A percentile compares a stretch with the other conserved stretches of the same genome.
phyloP scores from a whole-genome alignment of 1,140 invertebrate species.

The Caligus rogercresseyi region DNA sequence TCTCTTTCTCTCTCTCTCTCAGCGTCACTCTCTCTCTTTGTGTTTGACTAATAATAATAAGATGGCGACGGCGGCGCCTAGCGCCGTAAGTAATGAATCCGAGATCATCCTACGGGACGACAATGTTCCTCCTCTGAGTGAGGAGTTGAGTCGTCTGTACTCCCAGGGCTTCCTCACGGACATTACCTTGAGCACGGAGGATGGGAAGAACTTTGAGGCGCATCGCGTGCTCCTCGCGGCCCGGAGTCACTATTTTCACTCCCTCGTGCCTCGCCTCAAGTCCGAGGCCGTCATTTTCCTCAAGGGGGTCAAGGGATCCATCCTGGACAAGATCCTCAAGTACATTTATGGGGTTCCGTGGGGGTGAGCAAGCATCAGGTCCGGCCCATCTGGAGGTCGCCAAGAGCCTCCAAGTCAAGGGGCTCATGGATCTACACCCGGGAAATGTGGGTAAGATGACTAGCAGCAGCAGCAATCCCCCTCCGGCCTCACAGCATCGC shows the following conservation, averaged over 20 bases:
- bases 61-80: not conserved
- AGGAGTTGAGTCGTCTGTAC: constrained; percentile 14
- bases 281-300: constrained; percentile 17
- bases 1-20: too few species aligned
- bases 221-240: constrained; percentile 13
- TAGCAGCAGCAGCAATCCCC: not conserved
- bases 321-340: constrained; percentile 18
- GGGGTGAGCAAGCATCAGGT: constrained; percentile 6
- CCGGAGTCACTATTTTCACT: constrained; percentile 15
- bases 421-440: constrained; percentile 8
- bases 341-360: constrained; percentile 12
- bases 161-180: constrained; percentile 18
- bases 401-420: constrained; percentile 16
- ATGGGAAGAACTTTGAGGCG: constrained; percentile 20
- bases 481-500: not conserved
- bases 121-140: constrained; percentile 13
- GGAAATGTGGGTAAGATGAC: too few species aligned
- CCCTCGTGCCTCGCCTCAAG: constrained; percentile 13
- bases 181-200: constrained; percentile 17
- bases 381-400: constrained; percentile 15
- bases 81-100: not conserved
- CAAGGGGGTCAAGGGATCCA: constrained; percentile 14
- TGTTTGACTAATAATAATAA: not conserved
- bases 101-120: constrained; percentile 11
- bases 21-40: too few species aligned